These are phyloP conservation scores for Achatina immaculata DNA, from an alignment of 1,140 invertebrate species.

Conservation along the genomic window DNA sequence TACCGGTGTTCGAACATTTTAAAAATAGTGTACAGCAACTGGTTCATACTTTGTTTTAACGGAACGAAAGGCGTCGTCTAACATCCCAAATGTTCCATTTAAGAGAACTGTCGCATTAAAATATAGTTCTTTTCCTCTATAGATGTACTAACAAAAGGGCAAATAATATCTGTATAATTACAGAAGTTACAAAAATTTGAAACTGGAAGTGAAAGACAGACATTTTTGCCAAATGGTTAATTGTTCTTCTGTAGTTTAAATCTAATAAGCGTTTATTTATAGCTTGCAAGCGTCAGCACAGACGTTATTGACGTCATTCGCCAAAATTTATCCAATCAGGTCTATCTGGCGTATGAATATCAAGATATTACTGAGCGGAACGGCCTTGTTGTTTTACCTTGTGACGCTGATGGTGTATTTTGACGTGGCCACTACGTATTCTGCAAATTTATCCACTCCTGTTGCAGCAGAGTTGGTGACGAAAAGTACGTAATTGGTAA, in stretches of 20 bases:
- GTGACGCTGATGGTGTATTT: slow-evolving; percentile 91
- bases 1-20: too few relatives aligned
- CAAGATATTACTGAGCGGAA: slow-evolving; percentile 4
- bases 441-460: slow-evolving; percentile 89
- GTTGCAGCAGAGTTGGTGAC: slow-evolving; percentile 92
- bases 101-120: too few relatives aligned
- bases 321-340: slow-evolving; percentile 17
- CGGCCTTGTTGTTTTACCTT: slow-evolving; percentile 69
- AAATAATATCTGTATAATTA: too few relatives aligned
- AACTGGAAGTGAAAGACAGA: too few relatives aligned
- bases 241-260: background rate
- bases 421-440: slow-evolving; percentile 95
- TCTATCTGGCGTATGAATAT: slow-evolving; percentile 23
- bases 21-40: too few relatives aligned
- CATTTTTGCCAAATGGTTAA: too few relatives aligned
- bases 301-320: slow-evolving; percentile 36
- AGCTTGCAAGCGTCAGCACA: slow-evolving; percentile 32
- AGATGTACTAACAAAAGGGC: too few relatives aligned
- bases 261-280: slow-evolving; percentile 11
- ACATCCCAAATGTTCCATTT: too few relatives aligned
- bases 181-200: too few relatives aligned
- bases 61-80: too few relatives aligned
- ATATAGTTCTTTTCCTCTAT: too few relatives aligned
- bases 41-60: too few relatives aligned
- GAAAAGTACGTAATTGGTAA: slow-evolving; percentile 94